Evolutionary conservation across 2,113 vertebrate genomes (phyloP), one percentile per base, ranked within the genome.

Genomic region (Toxostoma redivivum): DNA sequence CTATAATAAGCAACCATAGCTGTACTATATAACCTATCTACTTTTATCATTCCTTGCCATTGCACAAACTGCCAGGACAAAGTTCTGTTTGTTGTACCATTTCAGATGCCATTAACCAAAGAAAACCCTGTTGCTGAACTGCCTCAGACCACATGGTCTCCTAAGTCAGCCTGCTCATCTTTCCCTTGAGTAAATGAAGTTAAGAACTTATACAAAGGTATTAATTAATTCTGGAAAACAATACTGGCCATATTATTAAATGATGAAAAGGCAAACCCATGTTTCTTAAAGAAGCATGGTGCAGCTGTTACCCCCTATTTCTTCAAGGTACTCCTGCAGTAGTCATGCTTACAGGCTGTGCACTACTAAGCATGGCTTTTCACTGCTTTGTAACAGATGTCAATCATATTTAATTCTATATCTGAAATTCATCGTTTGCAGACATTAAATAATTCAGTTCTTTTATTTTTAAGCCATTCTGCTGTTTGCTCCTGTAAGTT

Each of bases 401-500:
- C 80, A 58, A 14, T 47, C 45, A 81, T 14, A 40, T 61, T 40
- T 70, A 80, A 83, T 33, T 37, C 48, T 33, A 10, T 74, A 86
- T 30, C 61, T 60, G 48, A 83, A 80, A 93, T 84, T 61, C 80
- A 69, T 42, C 44, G 78, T 65, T 95, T 91, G 57, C 73, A 92
- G 65, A 30, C 53, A 92, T 47, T n/a, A 84, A 83, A 57, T 88
- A 95, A 93, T 66, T 58, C 12, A 61, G 6, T 77, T 56, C 8
- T 86, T 96, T 83, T 44, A 64, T 67, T 97, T 79, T 87, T 61
- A 91, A 94, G 67, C 57, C 61, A 57, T 64, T 93, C 60, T 76
- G 47, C 44, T 85, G 65, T 58, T 86, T 82, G n/a, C 58, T 93
- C 37, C 62, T 86, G 22, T 40, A 90, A 81, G 23, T 6, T 90